phyloP scores from a whole-genome alignment of 2,888 invertebrate species.

The Mythimna albipuncta region DNA sequence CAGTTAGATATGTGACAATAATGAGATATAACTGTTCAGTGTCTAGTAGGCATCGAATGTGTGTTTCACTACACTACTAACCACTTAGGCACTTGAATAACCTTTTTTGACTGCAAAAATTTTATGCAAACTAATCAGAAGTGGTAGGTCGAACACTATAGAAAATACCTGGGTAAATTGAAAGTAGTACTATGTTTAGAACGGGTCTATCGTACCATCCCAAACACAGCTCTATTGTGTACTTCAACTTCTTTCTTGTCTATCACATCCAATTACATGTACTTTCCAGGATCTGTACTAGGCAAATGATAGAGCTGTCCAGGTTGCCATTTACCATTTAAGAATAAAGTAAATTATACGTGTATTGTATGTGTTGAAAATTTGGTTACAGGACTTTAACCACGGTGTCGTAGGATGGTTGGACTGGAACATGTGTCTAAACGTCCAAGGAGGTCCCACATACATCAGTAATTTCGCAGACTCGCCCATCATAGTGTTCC shows the following conservation, averaged over 20 bases:
- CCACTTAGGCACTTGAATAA: background rate
- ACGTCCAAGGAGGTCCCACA: constrained; percentile 95
- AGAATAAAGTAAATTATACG: too few relatives aligned
- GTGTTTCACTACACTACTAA: background rate
- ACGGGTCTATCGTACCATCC: too few relatives aligned
- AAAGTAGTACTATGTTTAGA: too few relatives aligned
- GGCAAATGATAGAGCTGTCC: too few relatives aligned
- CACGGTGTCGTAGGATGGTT: constrained; percentile 95
- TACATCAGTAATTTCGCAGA: constrained; percentile 95
- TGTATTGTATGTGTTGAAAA: background rate
- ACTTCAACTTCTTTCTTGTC: too few relatives aligned
- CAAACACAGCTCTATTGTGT: too few relatives aligned
- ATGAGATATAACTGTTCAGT: background rate
- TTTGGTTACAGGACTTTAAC: constrained; percentile 91
- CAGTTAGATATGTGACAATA: background rate
- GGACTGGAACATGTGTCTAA: constrained; percentile 97
- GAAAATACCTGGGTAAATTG: too few relatives aligned
- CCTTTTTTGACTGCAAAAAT: background rate
- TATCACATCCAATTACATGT: too few relatives aligned
- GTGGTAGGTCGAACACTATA: too few relatives aligned
- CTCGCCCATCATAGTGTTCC: constrained; percentile 92
- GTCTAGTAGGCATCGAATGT: background rate
- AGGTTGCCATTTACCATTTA: too few relatives aligned
- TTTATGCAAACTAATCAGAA: too few relatives aligned
- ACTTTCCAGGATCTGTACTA: too few relatives aligned